Conservation (phyloP, 2,797 vertebrate species). For the Bradypus variegatus region DNA sequence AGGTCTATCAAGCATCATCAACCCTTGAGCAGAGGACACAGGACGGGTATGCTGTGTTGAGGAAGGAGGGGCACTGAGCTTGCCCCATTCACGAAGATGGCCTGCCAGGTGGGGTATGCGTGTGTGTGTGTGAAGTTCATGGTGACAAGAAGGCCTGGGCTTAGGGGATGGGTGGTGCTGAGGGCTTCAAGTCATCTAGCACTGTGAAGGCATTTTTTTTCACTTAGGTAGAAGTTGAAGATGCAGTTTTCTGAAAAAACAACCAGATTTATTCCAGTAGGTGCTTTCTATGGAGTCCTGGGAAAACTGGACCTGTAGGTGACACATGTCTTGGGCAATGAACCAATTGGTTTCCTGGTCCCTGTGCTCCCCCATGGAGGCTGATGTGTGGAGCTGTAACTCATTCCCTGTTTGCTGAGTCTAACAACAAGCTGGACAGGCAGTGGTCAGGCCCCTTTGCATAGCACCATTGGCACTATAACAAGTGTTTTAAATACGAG, state of each 20-base stretch:
- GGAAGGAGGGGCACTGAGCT: background rate
- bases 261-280: background rate
- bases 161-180: rapidly evolving
- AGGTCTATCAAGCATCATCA: background rate
- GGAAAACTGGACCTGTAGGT: background rate
- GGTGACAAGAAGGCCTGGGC: background rate
- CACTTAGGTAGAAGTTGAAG: background rate
- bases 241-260: background rate
- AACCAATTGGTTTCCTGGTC: background rate
- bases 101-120: background rate
- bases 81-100: background rate
- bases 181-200: background rate
- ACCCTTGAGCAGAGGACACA: background rate
- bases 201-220: background rate
- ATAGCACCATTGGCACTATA: background rate
- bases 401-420: background rate
- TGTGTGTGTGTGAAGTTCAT: no score
- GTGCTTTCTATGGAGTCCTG: background rate
- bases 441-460: background rate
- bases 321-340: background rate
- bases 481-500: background rate
- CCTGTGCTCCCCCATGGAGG: background rate
- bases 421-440: background rate
- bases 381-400: background rate
- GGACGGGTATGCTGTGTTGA: no score